Percentiles rank a stretch among this genome's conserved stretches.
These are phyloP conservation scores for Gallinago media DNA, from an alignment of 2,113 vertebrate species.

Conservation along the genomic window DNA sequence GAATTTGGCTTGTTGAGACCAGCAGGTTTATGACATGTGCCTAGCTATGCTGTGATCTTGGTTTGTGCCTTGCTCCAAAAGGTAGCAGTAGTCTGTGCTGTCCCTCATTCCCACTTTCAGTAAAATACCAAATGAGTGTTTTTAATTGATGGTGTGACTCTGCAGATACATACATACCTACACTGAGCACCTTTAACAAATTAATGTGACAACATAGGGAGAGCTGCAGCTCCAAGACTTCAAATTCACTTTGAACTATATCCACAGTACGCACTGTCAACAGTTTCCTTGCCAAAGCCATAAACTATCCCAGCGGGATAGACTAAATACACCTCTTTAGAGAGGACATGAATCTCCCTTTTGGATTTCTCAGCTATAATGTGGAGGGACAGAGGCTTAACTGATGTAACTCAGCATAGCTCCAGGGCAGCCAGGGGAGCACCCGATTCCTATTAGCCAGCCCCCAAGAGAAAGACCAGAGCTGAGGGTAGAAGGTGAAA, in stretches of 20 bases:
- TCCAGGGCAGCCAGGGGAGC: not conserved
- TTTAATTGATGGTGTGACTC: not conserved
- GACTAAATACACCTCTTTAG: conserved; percentile 45
- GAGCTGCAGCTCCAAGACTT: not conserved
- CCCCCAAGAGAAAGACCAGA: not conserved
- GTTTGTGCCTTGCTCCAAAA: not conserved
- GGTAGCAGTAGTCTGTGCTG: not conserved
- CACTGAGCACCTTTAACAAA: not conserved
- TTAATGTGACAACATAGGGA: not conserved
- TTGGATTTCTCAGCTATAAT: not conserved
- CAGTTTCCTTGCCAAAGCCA: conserved; percentile 29
- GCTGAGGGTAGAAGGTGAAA: not conserved
- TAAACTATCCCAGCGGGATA: not conserved
- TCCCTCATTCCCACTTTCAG: not conserved
- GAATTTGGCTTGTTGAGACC: not conserved
- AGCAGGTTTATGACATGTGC: not conserved
- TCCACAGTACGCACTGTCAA: not conserved
- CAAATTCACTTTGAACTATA: conserved; percentile 24
- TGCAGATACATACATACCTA: not conserved
- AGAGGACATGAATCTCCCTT: not conserved
- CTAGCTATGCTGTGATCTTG: not conserved
- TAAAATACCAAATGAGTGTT: not conserved
- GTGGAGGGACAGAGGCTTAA: not conserved
- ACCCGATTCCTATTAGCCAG: not conserved
- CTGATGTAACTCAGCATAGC: not conserved